phyloP scores from a whole-genome alignment of 2,797 vertebrate species.

The Myotis planiceps region DNA sequence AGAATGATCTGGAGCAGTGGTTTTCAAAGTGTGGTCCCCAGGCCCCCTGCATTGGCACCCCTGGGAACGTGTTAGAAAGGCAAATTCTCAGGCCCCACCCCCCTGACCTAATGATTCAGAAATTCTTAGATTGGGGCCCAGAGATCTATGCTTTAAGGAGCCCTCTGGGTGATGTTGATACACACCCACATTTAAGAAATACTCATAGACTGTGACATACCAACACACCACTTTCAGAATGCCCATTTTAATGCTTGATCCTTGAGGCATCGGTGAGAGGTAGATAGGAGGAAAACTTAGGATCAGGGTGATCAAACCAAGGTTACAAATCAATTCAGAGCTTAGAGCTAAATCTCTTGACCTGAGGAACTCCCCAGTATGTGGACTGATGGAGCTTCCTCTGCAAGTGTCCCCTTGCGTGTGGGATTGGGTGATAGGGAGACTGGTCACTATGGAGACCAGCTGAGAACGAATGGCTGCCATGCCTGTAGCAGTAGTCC shows the following conservation, averaged over 20 bases:
- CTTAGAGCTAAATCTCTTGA: background rate
- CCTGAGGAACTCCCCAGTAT: background rate
- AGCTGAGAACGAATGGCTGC: background rate
- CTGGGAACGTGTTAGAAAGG: background rate
- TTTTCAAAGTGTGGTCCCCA: background rate
- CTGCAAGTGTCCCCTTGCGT: background rate
- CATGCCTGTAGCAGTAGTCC: too few species aligned
- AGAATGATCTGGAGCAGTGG: background rate
- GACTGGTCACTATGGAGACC: background rate
- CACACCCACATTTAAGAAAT: background rate
- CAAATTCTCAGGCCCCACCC: background rate
- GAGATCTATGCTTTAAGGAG: background rate
- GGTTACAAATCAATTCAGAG: background rate
- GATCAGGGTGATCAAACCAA: background rate
- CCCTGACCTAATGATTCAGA: background rate
- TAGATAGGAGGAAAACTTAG: background rate
- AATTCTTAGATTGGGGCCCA: background rate
- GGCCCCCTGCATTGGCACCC: background rate
- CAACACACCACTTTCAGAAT: background rate
- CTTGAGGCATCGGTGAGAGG: background rate
- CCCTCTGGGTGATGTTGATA: too few species aligned
- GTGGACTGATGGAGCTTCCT: background rate
- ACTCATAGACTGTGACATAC: rapidly evolving
- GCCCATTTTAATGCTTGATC: background rate
- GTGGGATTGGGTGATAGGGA: background rate